Percentiles rank a stretch among this genome's conserved stretches.
These are phyloP conservation scores for Orthonyx spaldingii DNA, from an alignment of 2,113 vertebrate species.

Conservation along the genomic window DNA sequence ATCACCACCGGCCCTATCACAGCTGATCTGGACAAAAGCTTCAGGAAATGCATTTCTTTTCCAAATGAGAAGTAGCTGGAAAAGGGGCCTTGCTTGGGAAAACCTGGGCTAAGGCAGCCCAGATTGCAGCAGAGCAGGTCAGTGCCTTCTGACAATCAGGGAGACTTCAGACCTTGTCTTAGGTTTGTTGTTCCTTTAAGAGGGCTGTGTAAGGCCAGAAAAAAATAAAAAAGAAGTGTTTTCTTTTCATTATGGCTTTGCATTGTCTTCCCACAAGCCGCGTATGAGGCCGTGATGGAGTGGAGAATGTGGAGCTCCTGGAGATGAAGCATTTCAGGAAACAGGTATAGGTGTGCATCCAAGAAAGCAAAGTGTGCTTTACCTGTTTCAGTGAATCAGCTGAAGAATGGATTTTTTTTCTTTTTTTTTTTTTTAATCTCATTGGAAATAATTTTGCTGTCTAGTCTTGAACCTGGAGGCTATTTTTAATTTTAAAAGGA, in stretches of 20 bases:
- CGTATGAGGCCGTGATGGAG: neutral
- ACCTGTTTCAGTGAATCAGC: neutral
- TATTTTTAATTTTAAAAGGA: constrained; percentile 12
- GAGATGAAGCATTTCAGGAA: accelerated
- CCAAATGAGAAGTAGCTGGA: neutral
- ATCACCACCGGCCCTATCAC: neutral
- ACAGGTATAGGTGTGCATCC: neutral
- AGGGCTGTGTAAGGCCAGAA: neutral
- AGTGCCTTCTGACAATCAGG: neutral
- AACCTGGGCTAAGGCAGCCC: neutral
- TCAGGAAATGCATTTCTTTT: neutral
- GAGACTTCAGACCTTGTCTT: neutral
- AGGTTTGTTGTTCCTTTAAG: neutral
- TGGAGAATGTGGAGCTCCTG: neutral
- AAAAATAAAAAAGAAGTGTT: neutral
- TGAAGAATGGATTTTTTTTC: neutral
- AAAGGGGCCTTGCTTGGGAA: neutral
- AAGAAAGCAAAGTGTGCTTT: neutral
- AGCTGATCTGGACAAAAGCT: neutral
- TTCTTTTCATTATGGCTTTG: neutral
- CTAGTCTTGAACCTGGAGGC: neutral
- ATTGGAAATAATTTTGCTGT: neutral
- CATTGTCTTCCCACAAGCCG: neutral
- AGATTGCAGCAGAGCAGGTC: neutral
- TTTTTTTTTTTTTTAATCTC: neutral